Conservation (phyloP, 1,140 invertebrate genomes). For the Dendrolimus kikuchii region DNA sequence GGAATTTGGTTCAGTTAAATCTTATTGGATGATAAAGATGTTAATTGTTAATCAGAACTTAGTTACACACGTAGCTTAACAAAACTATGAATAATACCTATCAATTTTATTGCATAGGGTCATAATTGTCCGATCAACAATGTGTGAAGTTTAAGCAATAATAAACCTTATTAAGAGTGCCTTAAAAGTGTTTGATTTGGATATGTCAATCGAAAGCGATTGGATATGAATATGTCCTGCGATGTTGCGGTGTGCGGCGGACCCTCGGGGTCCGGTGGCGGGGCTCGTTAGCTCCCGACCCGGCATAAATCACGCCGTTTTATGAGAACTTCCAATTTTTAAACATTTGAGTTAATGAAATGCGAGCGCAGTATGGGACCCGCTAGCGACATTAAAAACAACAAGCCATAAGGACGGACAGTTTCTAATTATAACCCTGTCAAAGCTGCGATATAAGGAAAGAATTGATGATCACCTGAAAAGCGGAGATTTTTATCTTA, state of each 20-base stretch:
- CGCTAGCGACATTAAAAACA: constrained; percentile 69
- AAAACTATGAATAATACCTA: too few species aligned
- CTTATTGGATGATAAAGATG: too few species aligned
- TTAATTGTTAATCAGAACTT: too few species aligned
- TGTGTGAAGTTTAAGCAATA: neutral
- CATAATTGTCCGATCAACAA: constrained; percentile 17
- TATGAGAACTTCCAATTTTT: constrained; percentile 67
- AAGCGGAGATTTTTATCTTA: constrained; percentile 57
- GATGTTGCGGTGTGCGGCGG: constrained; percentile 5
- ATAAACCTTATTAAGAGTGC: neutral
- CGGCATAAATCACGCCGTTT: constrained; percentile 65
- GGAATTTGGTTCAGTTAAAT: too few species aligned
- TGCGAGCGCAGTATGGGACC: constrained; percentile 69
- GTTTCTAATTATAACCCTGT: constrained; percentile 72
- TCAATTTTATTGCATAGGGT: neutral
- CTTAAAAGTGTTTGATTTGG: constrained; percentile 8
- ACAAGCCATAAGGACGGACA: constrained; percentile 64
- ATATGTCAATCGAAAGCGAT: constrained; percentile 7
- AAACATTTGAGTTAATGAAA: constrained; percentile 63
- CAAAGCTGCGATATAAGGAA: constrained; percentile 62
- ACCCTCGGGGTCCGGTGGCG: constrained; percentile 25
- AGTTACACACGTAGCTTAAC: too few species aligned
- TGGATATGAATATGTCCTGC: neutral
- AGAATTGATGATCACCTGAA: constrained; percentile 65
- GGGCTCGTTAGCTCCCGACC: constrained; percentile 63